A percentile compares a stretch with the other conserved stretches of the same genome.
phyloP scores from a whole-genome alignment of 2,888 invertebrate species.

The Agapostemon virescens region DNA sequence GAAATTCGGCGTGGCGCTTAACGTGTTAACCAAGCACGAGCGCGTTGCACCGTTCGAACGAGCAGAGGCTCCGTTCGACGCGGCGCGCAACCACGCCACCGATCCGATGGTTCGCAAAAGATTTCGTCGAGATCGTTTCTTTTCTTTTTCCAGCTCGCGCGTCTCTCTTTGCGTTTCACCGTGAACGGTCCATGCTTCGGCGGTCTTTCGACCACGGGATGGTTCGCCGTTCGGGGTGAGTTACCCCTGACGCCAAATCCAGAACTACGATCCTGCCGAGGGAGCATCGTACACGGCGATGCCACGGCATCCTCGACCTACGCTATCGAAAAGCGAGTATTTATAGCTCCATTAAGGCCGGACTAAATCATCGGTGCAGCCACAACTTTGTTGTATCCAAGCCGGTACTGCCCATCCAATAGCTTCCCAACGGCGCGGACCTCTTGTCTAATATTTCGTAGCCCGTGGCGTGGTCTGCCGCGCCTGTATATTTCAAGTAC shows the following conservation, averaged over 20 bases:
- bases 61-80: background rate
- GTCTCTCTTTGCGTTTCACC: background rate
- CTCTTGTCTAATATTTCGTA: slow-evolving; percentile 79
- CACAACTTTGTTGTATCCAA: slow-evolving; percentile 81
- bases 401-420: slow-evolving; percentile 74
- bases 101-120: background rate
- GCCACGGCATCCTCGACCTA: slow-evolving; percentile 70
- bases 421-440: slow-evolving; percentile 73
- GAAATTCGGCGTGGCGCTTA: too few species aligned
- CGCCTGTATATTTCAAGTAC: slow-evolving; percentile 71
- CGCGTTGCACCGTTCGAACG: background rate
- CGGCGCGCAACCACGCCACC: background rate
- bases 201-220: slow-evolving; percentile 9
- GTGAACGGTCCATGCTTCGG: background rate
- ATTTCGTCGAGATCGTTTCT: background rate
- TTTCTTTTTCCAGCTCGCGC: background rate
- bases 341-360: slow-evolving; percentile 84
- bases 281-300: slow-evolving; percentile 56
- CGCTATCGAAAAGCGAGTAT: slow-evolving; percentile 83
- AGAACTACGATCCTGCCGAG: slow-evolving; percentile 56
- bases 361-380: slow-evolving; percentile 83
- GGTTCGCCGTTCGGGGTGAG: background rate
- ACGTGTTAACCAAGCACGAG: too few species aligned
- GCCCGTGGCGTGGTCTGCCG: slow-evolving; percentile 69
- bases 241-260: slow-evolving; percentile 55